Base-by-base conservation (phyloP, 2,888 invertebrate species). In the Steinernema scapterisci region DNA sequence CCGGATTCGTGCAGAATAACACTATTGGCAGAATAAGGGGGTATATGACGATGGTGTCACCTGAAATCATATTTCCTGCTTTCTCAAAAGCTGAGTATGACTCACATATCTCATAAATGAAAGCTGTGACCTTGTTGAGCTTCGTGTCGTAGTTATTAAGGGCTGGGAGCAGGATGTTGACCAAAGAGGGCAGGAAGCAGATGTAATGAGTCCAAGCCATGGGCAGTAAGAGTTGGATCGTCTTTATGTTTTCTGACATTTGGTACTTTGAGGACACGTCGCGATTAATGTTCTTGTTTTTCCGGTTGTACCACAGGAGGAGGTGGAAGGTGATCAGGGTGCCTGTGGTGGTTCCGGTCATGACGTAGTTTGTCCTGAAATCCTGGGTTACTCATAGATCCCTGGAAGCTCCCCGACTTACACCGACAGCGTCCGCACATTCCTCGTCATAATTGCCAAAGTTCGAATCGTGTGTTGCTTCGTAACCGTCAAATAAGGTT, bases 171-270 rank as follows among this genome's bases (percentile, higher is more conserved):
- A 63, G 63, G 31, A 63, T 63, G 38, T 63, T 63, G 31, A 63
- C 38, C 3, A 63, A 27, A 11, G 63, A 63, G 63, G 63, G 63
- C 11, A 63, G 31, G 63, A 63, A 63, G 31, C 63, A 63, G 31
- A 63, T 63, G 31, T 63, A 63, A n/a, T 63, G 63, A 23, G 63
- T 63, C 63, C 63, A 63, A 31, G 38, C 63, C 63, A 63, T 63
- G 31, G 63, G 63, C 2, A 63, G 63, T 1, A 63, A 7, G 1
- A 63, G 31, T n/a, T 63, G 27, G 31, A 63, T 63, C 16, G 63
- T 63, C 31, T 63, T 63, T 27, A 63, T 63, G 38, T 63, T 63
- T 16, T 63, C 63, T 5, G 25, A 25, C 63, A 63, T 63, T 25
- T 63, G 63, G 31, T 63, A 63, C 16, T 63, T 63, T 6, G 63